Conservation (phyloP, 2,888 invertebrate genomes). For the Slavum lentiscoides region DNA sequence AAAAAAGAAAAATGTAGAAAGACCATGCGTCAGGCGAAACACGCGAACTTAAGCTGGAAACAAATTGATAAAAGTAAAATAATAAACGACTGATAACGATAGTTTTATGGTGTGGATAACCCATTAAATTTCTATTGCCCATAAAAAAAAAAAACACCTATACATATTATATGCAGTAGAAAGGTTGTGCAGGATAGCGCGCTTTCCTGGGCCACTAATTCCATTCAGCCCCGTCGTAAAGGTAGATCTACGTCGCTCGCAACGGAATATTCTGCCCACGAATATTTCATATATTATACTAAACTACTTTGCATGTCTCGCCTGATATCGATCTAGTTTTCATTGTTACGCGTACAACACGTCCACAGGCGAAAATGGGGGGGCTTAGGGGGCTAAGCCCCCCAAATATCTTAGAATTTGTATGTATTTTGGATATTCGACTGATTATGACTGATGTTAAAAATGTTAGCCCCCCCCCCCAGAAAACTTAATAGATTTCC, state of each 20-base stretch:
- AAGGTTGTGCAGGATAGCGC: slow-evolving; percentile 33
- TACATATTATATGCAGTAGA: too few relatives aligned
- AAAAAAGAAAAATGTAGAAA: neutral
- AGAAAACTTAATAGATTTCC: too few relatives aligned
- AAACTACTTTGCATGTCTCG: slow-evolving; percentile 20
- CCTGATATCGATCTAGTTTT: slow-evolving; percentile 7
- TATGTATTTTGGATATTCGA: too few relatives aligned
- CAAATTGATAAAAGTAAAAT: slow-evolving; percentile 37
- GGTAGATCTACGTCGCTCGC: neutral
- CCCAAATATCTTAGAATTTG: too few relatives aligned
- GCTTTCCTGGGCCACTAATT: slow-evolving; percentile 34
- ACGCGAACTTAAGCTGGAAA: slow-evolving; percentile 17
- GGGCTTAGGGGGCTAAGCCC: too few relatives aligned
- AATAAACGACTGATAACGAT: slow-evolving; percentile 28
- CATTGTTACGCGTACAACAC: neutral
- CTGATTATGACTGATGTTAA: too few relatives aligned
- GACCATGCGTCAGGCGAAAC: neutral
- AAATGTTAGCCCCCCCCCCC: too few relatives aligned
- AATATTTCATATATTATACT: slow-evolving; percentile 27
- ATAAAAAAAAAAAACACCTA: slow-evolving; percentile 42
- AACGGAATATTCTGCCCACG: slow-evolving; percentile 33
- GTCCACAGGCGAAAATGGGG: too few relatives aligned
- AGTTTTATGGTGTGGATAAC: slow-evolving; percentile 3
- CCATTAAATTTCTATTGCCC: slow-evolving; percentile 29
- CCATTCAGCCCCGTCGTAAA: slow-evolving; percentile 2